Evolutionary conservation across 92 coral and sea anemone genomes (phyloP).

Genomic region (Paramuricea clavata): DNA sequence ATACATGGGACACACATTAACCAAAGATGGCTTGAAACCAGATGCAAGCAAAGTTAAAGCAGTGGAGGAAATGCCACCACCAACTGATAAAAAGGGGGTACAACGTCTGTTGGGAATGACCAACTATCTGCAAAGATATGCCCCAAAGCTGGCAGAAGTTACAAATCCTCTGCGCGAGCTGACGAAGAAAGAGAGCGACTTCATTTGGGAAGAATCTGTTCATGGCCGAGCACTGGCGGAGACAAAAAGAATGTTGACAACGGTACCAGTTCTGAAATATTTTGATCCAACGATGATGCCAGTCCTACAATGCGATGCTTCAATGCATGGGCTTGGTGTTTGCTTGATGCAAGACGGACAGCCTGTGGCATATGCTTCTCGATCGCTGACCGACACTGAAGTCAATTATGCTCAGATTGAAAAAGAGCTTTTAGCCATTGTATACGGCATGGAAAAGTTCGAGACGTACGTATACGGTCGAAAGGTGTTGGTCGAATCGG

Average conservation of each 20-base stretch:
- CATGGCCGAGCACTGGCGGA: constrained; percentile 41
- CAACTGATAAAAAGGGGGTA: constrained; percentile 43
- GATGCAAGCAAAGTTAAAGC: constrained; percentile 21
- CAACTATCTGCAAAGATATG: constrained; percentile 53
- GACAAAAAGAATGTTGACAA: constrained; percentile 31
- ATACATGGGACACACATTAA: background rate
- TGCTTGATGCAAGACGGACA: constrained; percentile 70
- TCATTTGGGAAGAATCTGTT: constrained; percentile 31
- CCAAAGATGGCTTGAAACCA: constrained; percentile 5
- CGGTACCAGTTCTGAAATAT: constrained; percentile 71
- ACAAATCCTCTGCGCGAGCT: constrained; percentile 42
- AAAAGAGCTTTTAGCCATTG: constrained; percentile 71
- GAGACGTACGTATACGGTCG: constrained; percentile 66
- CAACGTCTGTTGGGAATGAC: constrained; percentile 37
- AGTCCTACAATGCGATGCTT: constrained; percentile 71
- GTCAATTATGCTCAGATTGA: constrained; percentile 68
- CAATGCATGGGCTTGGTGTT: constrained; percentile 68
- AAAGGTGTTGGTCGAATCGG: constrained; percentile 61
- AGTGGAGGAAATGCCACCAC: constrained; percentile 28
- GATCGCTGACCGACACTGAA: constrained; percentile 66
- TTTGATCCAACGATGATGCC: constrained; percentile 60
- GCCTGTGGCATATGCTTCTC: constrained; percentile 70
- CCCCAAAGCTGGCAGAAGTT: constrained; percentile 35
- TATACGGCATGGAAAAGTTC: constrained; percentile 72
- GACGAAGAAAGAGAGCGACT: constrained; percentile 41